Percentiles rank a stretch among this genome's conserved stretches.
Evolutionary conservation across 2,888 invertebrate species (phyloP).

Genomic region (Phrixothrix hirtus): DNA sequence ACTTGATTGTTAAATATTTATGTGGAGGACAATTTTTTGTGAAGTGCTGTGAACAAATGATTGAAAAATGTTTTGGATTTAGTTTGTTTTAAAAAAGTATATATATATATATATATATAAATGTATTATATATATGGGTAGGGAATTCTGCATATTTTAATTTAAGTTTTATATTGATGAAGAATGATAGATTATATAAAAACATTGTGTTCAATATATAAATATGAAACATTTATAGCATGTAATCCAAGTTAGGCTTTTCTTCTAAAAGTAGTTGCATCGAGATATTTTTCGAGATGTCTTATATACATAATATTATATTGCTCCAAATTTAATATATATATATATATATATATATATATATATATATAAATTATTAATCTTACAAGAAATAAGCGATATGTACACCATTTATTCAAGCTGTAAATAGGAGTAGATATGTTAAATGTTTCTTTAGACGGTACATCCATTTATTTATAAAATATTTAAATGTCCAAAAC

Average conservation of each 20-base stretch:
- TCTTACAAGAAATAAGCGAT: too few species aligned
- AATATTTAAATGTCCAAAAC: too few species aligned
- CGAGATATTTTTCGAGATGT: slow-evolving; percentile 45
- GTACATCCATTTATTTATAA: not conserved
- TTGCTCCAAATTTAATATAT: slow-evolving; percentile 30
- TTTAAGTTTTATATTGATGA: slow-evolving; percentile 2
- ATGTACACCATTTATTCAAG: slow-evolving; percentile 25
- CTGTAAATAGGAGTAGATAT: not conserved
- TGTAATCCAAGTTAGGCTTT: slow-evolving; percentile 10
- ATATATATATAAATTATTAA: too few species aligned
- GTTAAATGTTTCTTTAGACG: not conserved
- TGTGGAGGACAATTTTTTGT: slow-evolving; percentile 27
- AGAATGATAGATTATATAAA: slow-evolving; percentile 12
- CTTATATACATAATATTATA: slow-evolving; percentile 42
- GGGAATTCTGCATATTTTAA: slow-evolving; percentile 1
- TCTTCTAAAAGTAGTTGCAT: slow-evolving; percentile 24
- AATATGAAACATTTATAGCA: slow-evolving; percentile 25
- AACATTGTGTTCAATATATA: slow-evolving; percentile 41
- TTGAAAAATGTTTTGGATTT: slow-evolving; percentile 18
- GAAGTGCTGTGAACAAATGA: slow-evolving; percentile 41
- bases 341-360: slow-evolving; percentile 23
- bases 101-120: too few species aligned
- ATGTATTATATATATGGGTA: too few species aligned
- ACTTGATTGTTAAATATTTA: slow-evolving; percentile 22
- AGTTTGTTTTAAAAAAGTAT: slow-evolving; percentile 9